Base-by-base conservation (phyloP, 2,113 vertebrate species). In the Laterallus jamaicensis region DNA sequence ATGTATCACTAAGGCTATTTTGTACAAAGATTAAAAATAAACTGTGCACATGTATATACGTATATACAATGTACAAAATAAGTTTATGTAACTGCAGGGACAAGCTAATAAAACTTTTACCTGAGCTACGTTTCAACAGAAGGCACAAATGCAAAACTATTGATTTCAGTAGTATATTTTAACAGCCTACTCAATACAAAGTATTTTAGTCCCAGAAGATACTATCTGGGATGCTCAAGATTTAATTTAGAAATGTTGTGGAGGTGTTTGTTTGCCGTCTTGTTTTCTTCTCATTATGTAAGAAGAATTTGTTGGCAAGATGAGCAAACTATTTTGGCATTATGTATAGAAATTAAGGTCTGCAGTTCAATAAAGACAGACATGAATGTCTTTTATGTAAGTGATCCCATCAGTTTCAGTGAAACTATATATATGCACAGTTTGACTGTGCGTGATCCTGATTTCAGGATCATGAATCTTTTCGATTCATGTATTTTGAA, bases 241-340 rank as follows among this genome's bases (percentile, higher is more conserved):
- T 83, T 28, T 75, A 86, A 84, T 37, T 75, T 92, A 26, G 19
- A 5, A 16, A 83, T 31, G 11, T 49, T 78, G 64, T 63, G 76
- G 85, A 92, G 92, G 82, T 93, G 82, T 79, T 58, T 74, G 75
- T 68, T 58, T 74, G 75, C 68, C 68, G 1, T 35, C 20, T 70
- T 92, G 28, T 83, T 95, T 95, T 82, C 94, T 94, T 95, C 39
- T 56, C n/a, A 63, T 96, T 96, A 94, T 78, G n/a, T 93, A 96
- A 95, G 80, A 94, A 64, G 62, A 92, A 91, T 82, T 58, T 94
- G 64, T 92, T 91, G 76, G 59, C 55, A 93, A 80, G 71, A 92
- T 86, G 60, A 93, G 69, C 60, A 64, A 56, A 68, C 31, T 88
- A 75, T 90, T 96, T 88, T 76, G 58, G 22, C 6, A 15, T 52